Conservation (phyloP, 2,113 vertebrate genomes). For the Nannospalax galili region DNA sequence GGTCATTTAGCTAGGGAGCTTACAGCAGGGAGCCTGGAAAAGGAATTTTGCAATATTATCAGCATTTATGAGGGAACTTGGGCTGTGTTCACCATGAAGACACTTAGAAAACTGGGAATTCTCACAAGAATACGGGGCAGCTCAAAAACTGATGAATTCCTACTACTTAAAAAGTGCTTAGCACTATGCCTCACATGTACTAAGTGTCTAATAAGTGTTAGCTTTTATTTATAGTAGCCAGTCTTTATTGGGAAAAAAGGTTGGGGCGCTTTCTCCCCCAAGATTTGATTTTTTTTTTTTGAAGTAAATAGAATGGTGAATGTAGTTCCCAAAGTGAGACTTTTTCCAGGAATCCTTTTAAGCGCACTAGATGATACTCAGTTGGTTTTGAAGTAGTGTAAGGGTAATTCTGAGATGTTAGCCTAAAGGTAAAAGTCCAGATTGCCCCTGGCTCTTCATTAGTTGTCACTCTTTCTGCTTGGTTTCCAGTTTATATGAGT, state of each 20-base stretch:
- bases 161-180: neutral
- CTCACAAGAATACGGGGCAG: neutral
- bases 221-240: constrained; percentile 30
- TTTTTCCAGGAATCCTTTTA: neutral
- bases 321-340: neutral
- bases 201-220: neutral
- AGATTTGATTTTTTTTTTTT: constrained; percentile 29
- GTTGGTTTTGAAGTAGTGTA: constrained; percentile 17
- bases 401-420: neutral
- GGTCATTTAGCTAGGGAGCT: neutral
- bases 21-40: neutral
- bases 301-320: neutral
- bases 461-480: neutral
- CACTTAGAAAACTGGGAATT: constrained; percentile 19
- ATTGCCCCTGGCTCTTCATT: neutral
- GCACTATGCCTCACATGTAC: neutral
- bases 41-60: neutral
- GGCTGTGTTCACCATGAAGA: neutral
- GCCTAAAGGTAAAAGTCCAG: neutral
- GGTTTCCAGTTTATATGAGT: neutral
- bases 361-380: neutral
- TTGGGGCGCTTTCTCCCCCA: neutral
- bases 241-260: neutral
- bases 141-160: neutral
- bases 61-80: neutral